phyloP scores from a whole-genome alignment of 2,888 invertebrate species.

The Tiphia femorata region DNA sequence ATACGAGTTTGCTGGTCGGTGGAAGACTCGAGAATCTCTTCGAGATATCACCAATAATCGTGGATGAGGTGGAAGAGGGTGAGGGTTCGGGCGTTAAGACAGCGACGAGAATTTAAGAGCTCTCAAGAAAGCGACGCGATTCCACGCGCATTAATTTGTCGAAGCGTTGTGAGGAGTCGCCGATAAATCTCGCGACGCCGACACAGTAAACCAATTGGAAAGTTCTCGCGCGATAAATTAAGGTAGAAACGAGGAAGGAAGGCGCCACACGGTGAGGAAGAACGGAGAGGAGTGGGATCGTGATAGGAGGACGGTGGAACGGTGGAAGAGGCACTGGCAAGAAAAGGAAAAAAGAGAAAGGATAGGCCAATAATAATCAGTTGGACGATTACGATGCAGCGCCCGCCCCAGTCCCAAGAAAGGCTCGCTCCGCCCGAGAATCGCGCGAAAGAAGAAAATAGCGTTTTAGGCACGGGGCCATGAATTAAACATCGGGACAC shows the following conservation, averaged over 20 bases:
- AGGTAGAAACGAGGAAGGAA: too few species aligned
- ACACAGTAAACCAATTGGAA: background rate
- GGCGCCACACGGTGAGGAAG: too few species aligned
- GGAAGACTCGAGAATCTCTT: background rate
- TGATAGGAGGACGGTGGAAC: background rate
- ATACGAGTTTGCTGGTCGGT: too few species aligned
- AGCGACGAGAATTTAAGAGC: too few species aligned
- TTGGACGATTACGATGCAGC: conserved; percentile 2
- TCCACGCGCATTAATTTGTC: background rate
- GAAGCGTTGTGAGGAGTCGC: background rate
- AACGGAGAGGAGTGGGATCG: too few species aligned
- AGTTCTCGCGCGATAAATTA: conserved; percentile 1
- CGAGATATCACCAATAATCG: too few species aligned
- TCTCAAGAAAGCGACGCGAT: background rate
- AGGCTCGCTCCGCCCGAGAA: too few species aligned
- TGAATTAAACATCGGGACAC: conserved; percentile 63
- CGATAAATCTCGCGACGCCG: background rate
- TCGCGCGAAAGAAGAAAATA: conserved; percentile 48
- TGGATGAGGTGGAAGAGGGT: too few species aligned
- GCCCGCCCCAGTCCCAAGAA: background rate
- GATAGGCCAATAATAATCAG: conserved; percentile 6
- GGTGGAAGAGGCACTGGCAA: background rate
- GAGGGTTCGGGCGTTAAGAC: too few species aligned
- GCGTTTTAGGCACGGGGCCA: conserved; percentile 50
- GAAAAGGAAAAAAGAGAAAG: background rate